Conservation (phyloP, 1,140 invertebrate species). For the Helicoverpa zea region DNA sequence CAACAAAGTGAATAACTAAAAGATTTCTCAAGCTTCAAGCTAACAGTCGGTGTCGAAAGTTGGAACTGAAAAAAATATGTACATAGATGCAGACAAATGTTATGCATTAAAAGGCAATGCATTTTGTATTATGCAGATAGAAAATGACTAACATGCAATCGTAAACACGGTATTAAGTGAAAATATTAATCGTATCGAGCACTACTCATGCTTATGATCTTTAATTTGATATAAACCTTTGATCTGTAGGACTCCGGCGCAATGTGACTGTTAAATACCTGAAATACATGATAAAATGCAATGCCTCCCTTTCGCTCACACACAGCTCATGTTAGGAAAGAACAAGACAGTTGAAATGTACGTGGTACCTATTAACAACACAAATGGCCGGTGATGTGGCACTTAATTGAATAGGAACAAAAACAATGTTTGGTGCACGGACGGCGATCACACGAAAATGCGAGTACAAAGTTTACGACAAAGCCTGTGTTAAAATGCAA, state of each 20-base stretch:
- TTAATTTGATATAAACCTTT: conserved; percentile 91
- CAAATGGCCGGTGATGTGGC: conserved; percentile 28
- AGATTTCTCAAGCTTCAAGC: conserved; percentile 42
- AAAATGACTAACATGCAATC: conserved; percentile 61
- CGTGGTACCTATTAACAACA: conserved; percentile 36
- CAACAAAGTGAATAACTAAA: conserved; percentile 40
- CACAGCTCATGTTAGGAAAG: conserved; percentile 49
- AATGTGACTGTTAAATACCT: conserved; percentile 97
- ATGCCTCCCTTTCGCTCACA: conserved; percentile 70
- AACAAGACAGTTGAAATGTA: conserved; percentile 44
- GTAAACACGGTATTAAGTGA: conserved; percentile 48
- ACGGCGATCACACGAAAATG: conserved; percentile 12
- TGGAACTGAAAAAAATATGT: conserved; percentile 32
- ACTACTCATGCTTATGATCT: conserved; percentile 83
- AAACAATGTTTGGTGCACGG: conserved; percentile 23
- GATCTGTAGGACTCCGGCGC: conserved; percentile 95
- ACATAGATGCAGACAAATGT: conserved; percentile 40
- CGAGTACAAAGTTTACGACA: not conserved
- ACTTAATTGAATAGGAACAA: conserved; percentile 32
- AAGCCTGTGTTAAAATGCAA: not conserved
- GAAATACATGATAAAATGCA: conserved; percentile 87
- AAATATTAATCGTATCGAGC: conserved; percentile 63
- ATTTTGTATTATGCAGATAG: conserved; percentile 54
- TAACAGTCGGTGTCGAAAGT: conserved; percentile 40
- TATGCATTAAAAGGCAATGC: conserved; percentile 52